A percentile compares a stretch with the other conserved stretches of the same genome.
These are phyloP conservation scores for Steinernema feltiae DNA, from an alignment of 1,140 invertebrate species.

Conservation along the genomic window DNA sequence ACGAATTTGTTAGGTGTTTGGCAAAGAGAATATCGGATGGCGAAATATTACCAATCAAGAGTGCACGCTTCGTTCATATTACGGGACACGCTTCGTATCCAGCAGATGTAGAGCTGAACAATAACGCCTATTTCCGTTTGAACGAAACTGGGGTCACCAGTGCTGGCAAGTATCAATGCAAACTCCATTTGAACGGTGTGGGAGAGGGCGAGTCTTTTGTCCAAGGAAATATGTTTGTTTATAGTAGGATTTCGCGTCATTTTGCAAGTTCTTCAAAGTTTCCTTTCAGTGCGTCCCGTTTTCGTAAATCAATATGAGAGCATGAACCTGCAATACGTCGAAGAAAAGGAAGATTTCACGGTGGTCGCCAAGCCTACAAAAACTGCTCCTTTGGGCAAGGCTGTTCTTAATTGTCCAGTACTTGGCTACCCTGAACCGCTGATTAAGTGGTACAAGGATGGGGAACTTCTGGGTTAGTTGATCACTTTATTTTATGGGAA, in stretches of 20 bases:
- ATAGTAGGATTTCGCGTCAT: constrained; percentile 6
- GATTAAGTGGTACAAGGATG: not conserved
- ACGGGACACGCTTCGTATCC: not conserved
- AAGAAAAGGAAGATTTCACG: not conserved
- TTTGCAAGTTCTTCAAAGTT: not conserved
- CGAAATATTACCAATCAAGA: too few species aligned
- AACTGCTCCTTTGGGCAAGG: not conserved
- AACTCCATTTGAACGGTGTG: constrained; percentile 9
- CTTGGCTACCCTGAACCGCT: not conserved
- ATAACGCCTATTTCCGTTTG: constrained; percentile 18
- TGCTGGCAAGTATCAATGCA: constrained; percentile 26
- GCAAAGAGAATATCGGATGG: too few species aligned
- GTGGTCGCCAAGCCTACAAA: not conserved
- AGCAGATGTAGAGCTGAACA: not conserved
- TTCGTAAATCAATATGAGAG: not conserved
- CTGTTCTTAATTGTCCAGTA: not conserved
- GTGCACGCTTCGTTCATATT: not conserved
- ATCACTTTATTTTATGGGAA: not conserved
- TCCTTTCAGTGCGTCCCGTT: constrained; percentile 25
- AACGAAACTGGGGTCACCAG: constrained; percentile 1
- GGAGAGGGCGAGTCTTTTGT: too few species aligned
- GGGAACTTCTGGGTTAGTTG: constrained; percentile 14
- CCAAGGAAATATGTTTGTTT: constrained; percentile 29
- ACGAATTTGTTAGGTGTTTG: not conserved
- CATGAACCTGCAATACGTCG: not conserved